Conservation (phyloP, 1,140 invertebrate genomes). For the Lordiphosa clarofinis region DNA sequence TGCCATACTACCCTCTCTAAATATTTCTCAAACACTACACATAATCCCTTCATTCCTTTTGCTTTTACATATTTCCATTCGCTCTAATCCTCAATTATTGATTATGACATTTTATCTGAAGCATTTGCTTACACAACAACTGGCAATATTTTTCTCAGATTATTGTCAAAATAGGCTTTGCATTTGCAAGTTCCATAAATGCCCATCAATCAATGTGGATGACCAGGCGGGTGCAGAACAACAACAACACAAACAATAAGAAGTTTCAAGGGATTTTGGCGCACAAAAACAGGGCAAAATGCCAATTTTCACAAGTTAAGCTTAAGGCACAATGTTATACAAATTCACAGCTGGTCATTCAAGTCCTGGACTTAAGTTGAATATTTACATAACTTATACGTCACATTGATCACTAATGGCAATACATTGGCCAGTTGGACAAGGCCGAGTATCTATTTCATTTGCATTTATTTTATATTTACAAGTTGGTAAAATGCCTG, state of each 20-base stretch:
- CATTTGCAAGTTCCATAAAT: slow-evolving; percentile 21
- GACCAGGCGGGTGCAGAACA: slow-evolving; percentile 4
- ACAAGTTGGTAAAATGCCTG: too few species aligned
- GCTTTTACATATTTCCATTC: slow-evolving; percentile 6
- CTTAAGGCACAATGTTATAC: slow-evolving; percentile 1
- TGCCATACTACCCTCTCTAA: too few species aligned
- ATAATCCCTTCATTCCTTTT: too few species aligned
- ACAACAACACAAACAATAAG: slow-evolving; percentile 13
- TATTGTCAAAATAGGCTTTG: slow-evolving; percentile 42
- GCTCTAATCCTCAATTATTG: slow-evolving; percentile 26
- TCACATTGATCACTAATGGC: too few species aligned
- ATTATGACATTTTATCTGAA: slow-evolving; percentile 7
- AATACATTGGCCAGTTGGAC: too few species aligned
- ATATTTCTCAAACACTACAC: too few species aligned
- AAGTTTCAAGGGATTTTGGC: slow-evolving; percentile 18
- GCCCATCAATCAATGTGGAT: slow-evolving; percentile 34
- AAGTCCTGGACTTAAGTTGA: too few species aligned
- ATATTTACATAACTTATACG: too few species aligned
- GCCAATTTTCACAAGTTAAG: slow-evolving; percentile 20
- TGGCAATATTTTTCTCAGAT: slow-evolving; percentile 24
- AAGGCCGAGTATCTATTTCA: too few species aligned
- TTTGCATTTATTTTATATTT: too few species aligned
- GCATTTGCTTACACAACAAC: slow-evolving; percentile 6
- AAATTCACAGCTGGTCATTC: neutral
- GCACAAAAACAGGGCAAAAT: slow-evolving; percentile 2